Base-by-base conservation (phyloP, 2,113 vertebrate species). In the Cebidichthys violaceus region DNA sequence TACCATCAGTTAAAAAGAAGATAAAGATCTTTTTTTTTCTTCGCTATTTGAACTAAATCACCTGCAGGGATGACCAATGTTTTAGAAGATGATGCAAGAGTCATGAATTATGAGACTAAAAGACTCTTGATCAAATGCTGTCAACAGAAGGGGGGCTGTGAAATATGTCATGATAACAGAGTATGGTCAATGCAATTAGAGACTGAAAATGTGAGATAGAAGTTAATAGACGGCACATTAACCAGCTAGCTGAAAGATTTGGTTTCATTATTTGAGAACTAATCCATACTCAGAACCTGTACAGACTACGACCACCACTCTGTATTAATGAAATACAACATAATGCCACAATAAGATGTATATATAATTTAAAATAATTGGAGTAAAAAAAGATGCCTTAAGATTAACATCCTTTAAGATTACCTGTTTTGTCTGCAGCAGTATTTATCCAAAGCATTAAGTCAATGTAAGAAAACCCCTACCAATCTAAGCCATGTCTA, bases 401-500 rank as follows among this genome's bases (percentile, higher is more conserved):
- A 45, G 1, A 11, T 76, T 5, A 81, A 65, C 20, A 55, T 70
- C 29, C 37, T 7, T 22, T 5, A 65, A 59, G 59, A 67, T 22
- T 27, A 50, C 20, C 6, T 6, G 73, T 62, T 18, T 24, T 61
- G 22, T 74, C 37, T 60, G 64, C 59, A 70, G 59, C 31, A 60
- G 20, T 37, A 66, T 72, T 70, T 31, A 61, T 82, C 37, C 33
- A 59, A 70, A 75, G 75, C 41, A 74, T 59, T 73, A 81, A 72
- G 52, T 83, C 73, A 77, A 10, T 73, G 67, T 6, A 79, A 75
- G 59, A 83, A 89, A 88, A 90, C 8, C 65, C 29, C 70, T 66
- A 60, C 66, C 85, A 88, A 71, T 50, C 69, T 39, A 77, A 83
- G 74, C 75, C 81, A 64, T 39, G 41, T 79, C 77, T 83, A 61